Base-by-base conservation (phyloP, 2,797 vertebrate species). In the Geotrypetes seraphini region DNA sequence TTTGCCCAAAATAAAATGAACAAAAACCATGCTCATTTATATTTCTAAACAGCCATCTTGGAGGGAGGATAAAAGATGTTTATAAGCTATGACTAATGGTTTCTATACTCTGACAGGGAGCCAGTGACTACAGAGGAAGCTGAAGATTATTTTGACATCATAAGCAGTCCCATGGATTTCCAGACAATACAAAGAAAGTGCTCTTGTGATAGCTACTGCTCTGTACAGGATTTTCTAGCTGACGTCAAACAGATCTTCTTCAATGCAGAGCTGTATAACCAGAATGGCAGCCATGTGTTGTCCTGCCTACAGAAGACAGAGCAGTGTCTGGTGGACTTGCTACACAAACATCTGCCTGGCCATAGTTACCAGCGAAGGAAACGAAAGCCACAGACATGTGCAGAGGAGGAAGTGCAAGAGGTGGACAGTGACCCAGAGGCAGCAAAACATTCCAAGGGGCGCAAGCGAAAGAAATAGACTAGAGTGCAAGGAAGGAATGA, bases 211-310 rank as follows among this genome's bases (percentile, higher is more conserved):
- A 62, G 36, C 19, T 99, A 97, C 57, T 88, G 87, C 19, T 84
- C 90, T 0, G 75, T 82, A 25, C 81, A 88, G 20, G 93, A 97
- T 47, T 97, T 97, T 62, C 64, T 97, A 8, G 78, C 88, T 0
- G 94, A 99, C 69, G 38, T 96, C 30, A 99, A 97, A 54, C 79
- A 93, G 31, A 87, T 97, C 43, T 99, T 99, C 61, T 74, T 85
- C 66, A 99, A 99, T 0, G 91, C 94, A 0, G 96, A 97, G 75
- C 71, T 87, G 53, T 97, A 96, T 79, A 94, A 96, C 77, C 84
- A 88, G 64, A 81, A 86, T 0, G 86, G 87, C 68, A 96, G 91
- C 78, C 80, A 84, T 0, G 84, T 97, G 40, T 82, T 97, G 16
- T 72, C 74, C 69, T 94, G 89, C 60, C 75, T 90, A 78, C 72